Conservation (phyloP, 2,888 invertebrate species). For the Scelioninae gen. 1 region DNA sequence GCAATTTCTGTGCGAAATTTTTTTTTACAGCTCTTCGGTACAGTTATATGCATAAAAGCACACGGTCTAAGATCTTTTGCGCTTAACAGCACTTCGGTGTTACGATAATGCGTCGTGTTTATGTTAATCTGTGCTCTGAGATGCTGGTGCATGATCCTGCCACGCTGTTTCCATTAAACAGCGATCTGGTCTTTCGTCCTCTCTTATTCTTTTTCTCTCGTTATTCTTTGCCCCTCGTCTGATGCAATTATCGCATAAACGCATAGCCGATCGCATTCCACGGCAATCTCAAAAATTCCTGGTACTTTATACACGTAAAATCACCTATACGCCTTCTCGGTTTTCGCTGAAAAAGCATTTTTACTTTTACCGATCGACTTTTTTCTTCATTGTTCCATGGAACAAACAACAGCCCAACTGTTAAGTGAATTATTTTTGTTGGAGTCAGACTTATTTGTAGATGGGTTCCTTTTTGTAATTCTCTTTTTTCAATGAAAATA, state of each 20-base stretch:
- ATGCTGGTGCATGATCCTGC: slow-evolving; percentile 72
- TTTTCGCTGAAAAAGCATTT: slow-evolving; percentile 37
- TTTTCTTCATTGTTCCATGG: slow-evolving; percentile 26
- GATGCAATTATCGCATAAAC: slow-evolving; percentile 70
- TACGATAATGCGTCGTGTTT: slow-evolving; percentile 78
- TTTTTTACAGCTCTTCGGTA: slow-evolving; percentile 59
- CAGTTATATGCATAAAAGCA: slow-evolving; percentile 75
- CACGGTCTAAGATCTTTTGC: slow-evolving; percentile 70
- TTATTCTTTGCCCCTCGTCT: slow-evolving; percentile 59
- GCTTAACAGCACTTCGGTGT: slow-evolving; percentile 76
- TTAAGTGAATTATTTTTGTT: no score
- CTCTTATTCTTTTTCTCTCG: slow-evolving; percentile 61
- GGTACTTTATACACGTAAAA: slow-evolving; percentile 65
- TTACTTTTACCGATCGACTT: slow-evolving; percentile 13
- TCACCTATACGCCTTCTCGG: slow-evolving; percentile 50
- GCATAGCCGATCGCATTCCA: slow-evolving; percentile 70
- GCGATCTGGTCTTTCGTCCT: slow-evolving; percentile 66
- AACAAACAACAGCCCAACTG: slow-evolving; percentile 2
- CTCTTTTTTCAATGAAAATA: background rate
- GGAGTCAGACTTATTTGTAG: no score
- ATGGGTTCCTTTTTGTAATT: background rate
- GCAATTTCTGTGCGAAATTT: slow-evolving; percentile 52
- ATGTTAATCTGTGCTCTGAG: slow-evolving; percentile 75
- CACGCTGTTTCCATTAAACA: slow-evolving; percentile 67
- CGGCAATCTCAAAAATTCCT: slow-evolving; percentile 67